phyloP scores from a whole-genome alignment of 2,797 vertebrate genomes.

The Myotis planiceps region DNA sequence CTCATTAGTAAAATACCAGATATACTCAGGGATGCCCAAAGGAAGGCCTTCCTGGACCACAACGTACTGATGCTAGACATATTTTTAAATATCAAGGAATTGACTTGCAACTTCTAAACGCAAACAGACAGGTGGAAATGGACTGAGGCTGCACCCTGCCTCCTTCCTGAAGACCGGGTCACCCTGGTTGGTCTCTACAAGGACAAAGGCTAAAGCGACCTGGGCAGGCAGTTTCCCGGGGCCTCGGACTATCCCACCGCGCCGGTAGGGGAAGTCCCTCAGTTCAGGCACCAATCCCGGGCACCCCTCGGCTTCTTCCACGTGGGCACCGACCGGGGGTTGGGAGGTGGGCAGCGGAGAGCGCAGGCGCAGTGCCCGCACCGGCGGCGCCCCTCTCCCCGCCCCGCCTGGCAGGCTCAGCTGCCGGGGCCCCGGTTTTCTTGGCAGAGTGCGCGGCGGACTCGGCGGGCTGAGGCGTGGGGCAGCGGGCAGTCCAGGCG shows the following conservation, averaged over 20 bases:
- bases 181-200: background rate
- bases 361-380: slow-evolving; percentile 73
- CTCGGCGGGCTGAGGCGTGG: background rate
- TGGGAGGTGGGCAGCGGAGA: background rate
- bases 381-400: background rate
- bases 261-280: background rate
- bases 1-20: background rate
- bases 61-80: background rate
- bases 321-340: background rate
- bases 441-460: background rate
- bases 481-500: background rate
- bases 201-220: background rate
- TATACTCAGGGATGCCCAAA: background rate
- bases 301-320: background rate
- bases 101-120: background rate
- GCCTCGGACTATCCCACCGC: background rate
- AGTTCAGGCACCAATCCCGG: background rate
- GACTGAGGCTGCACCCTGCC: background rate
- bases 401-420: background rate
- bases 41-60: background rate
- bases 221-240: fast-evolving
- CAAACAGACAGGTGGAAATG: background rate
- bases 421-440: fast-evolving
- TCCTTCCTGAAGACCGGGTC: background rate
- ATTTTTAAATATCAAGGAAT: background rate